A percentile compares a stretch with the other conserved stretches of the same genome.
These are phyloP conservation scores for Panulirus ornatus DNA, from an alignment of 1,140 invertebrate genomes.

Conservation along the genomic window DNA sequence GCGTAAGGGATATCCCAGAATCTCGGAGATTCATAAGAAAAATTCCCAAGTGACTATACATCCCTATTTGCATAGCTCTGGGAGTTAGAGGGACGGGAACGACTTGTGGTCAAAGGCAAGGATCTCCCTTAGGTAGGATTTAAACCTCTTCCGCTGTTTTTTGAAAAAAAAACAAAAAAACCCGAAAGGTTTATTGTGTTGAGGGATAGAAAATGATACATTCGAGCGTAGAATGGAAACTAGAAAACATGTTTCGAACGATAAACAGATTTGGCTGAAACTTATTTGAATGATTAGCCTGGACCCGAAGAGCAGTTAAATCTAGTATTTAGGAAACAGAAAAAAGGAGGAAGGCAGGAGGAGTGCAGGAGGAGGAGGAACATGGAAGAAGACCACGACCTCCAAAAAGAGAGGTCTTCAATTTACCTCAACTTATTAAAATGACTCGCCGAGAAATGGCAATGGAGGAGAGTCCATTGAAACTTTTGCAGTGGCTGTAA, in stretches of 20 bases:
- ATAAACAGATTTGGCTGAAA: too few species aligned
- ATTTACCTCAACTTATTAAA: too few species aligned
- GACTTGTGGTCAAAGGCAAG: slow-evolving; percentile 9
- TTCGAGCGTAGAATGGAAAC: too few species aligned
- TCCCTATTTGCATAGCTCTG: slow-evolving; percentile 32
- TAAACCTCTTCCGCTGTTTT: slow-evolving; percentile 33
- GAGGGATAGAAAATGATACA: too few species aligned
- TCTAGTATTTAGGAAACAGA: neutral
- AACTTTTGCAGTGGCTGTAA: too few species aligned
- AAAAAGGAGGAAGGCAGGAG: neutral
- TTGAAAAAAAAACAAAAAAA: neutral
- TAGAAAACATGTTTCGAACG: too few species aligned
- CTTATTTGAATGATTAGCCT: too few species aligned
- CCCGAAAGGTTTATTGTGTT: too few species aligned
- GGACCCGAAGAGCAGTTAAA: neutral
- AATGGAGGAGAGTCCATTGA: too few species aligned
- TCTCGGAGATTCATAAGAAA: neutral
- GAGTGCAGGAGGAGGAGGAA: neutral
- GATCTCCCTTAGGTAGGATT: neutral
- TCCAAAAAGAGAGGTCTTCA: too few species aligned
- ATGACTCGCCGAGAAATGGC: too few species aligned
- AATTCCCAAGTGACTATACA: slow-evolving; percentile 9
- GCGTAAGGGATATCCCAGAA: neutral
- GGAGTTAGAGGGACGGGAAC: slow-evolving; percentile 4
- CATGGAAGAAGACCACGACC: neutral